Evolutionary conservation across 2,113 vertebrate species (phyloP).

Genomic region (Quiscalus mexicanus): DNA sequence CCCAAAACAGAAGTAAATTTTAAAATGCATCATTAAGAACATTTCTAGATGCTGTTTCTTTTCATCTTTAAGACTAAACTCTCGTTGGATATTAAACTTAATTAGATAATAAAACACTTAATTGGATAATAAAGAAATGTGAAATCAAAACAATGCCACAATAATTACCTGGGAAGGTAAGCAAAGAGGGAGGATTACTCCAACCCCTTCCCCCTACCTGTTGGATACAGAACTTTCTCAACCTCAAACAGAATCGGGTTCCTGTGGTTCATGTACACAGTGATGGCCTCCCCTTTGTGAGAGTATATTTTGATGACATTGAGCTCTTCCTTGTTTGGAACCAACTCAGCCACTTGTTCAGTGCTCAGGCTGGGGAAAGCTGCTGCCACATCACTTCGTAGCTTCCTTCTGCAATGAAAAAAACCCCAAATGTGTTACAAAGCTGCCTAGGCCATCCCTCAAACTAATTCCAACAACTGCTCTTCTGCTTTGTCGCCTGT

Average conservation of each 20-base stretch:
- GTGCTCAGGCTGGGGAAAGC: slow-evolving; percentile 82
- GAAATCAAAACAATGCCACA: background rate
- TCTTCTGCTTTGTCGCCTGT: background rate
- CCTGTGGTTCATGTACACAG: slow-evolving; percentile 83
- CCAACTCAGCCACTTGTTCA: slow-evolving; percentile 81
- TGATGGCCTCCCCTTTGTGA: slow-evolving; percentile 88
- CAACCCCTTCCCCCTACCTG: slow-evolving; percentile 77
- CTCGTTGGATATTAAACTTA: background rate
- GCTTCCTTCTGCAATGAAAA: slow-evolving; percentile 78
- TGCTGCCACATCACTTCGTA: slow-evolving; percentile 81
- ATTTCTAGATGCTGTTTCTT: background rate
- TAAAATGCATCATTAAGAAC: background rate
- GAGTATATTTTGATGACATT: slow-evolving; percentile 87
- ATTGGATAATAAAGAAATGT: background rate
- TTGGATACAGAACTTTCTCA: slow-evolving; percentile 88
- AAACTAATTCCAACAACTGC: background rate
- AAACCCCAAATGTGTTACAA: background rate
- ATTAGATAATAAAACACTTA: background rate
- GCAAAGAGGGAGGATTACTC: background rate
- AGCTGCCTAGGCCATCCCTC: background rate
- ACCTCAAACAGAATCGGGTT: slow-evolving; percentile 92
- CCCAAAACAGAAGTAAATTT: slow-evolving; percentile 42
- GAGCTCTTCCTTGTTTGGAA: slow-evolving; percentile 93
- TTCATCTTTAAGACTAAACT: background rate
- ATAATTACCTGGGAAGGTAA: background rate